Evolutionary conservation across 2,888 invertebrate genomes (phyloP).

Genomic region (Hanleya hanleyi): DNA sequence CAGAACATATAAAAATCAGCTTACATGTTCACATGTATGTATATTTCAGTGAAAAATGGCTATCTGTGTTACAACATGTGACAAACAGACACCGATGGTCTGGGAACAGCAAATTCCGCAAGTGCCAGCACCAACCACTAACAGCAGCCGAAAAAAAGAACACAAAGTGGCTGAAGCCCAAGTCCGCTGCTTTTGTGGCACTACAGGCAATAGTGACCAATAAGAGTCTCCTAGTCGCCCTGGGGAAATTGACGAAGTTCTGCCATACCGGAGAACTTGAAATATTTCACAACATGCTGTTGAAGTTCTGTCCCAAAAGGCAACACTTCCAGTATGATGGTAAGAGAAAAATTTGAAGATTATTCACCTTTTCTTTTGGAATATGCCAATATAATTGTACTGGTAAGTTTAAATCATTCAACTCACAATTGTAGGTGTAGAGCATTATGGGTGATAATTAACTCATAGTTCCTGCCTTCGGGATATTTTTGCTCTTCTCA

Average conservation of each 20-base stretch:
- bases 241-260: neutral
- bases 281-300: neutral
- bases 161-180: neutral
- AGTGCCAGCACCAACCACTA: neutral
- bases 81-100: neutral
- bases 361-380: no score
- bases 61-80: neutral
- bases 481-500: no score
- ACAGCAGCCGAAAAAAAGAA: neutral
- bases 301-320: neutral
- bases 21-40: neutral
- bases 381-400: no score
- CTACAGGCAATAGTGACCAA: neutral
- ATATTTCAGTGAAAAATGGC: neutral
- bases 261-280: conserved; percentile 38
- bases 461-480: no score
- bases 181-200: neutral
- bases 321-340: neutral
- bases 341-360: no score
- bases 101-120: neutral
- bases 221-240: neutral
- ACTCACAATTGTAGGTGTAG: no score
- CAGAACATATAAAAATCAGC: no score
- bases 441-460: no score
- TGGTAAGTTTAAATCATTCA: no score